Evolutionary conservation across 64 coral and sea anemone species (phyloP).

Genomic region (Montipora foliosa): DNA sequence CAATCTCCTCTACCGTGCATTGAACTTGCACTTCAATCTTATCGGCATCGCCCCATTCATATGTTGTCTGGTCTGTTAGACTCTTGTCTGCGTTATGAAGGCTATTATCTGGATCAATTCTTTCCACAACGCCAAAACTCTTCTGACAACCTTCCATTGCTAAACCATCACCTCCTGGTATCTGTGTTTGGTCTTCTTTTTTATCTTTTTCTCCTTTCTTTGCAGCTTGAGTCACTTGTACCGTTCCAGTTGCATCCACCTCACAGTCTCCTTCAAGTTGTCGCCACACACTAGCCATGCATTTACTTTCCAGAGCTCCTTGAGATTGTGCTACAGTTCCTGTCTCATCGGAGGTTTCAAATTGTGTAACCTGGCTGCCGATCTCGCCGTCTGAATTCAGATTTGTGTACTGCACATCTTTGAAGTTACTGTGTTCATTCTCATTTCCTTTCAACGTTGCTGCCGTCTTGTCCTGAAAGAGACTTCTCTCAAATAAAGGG

Average conservation of each 20-base stretch:
- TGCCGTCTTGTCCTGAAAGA: not conserved
- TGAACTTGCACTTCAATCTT: not conserved
- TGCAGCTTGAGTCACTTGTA: not conserved
- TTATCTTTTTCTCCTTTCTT: not conserved
- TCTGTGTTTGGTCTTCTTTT: not conserved
- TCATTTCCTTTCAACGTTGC: not conserved
- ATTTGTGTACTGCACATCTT: not conserved
- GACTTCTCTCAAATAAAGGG: conserved; percentile 28
- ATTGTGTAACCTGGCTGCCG: not conserved
- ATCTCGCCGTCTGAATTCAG: not conserved
- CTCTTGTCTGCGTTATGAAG: not conserved
- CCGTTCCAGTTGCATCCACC: not conserved
- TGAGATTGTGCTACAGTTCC: not conserved
- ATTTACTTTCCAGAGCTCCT: not conserved
- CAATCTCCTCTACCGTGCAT: not conserved
- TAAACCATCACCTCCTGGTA: not conserved
- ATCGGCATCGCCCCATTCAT: not conserved
- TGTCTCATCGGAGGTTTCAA: not conserved
- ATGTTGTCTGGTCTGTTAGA: not conserved
- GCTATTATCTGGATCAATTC: not conserved
- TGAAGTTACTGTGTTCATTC: not conserved
- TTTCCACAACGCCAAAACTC: not conserved
- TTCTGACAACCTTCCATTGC: not conserved
- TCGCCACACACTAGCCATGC: no score
- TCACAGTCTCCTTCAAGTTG: no score